Evolutionary conservation across 2,113 vertebrate genomes (phyloP).

Genomic region (Mesoclemmys tuberculata): DNA sequence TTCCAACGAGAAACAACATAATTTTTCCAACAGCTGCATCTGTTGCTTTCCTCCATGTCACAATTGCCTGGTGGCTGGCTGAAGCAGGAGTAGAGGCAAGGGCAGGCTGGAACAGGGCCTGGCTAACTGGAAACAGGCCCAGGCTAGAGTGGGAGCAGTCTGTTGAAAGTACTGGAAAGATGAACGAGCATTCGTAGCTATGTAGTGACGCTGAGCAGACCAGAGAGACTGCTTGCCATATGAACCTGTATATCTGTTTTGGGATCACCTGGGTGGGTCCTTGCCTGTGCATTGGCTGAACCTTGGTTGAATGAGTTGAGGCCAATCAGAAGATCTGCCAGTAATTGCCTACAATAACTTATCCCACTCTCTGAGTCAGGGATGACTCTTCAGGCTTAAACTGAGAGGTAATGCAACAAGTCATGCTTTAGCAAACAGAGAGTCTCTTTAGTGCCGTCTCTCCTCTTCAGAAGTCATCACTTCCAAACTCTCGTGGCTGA

Average conservation of each 20-base stretch:
- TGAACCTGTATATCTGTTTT: neutral
- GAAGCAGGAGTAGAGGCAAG: neutral
- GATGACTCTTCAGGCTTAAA: neutral
- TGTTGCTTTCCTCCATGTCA: neutral
- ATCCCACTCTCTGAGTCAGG: neutral
- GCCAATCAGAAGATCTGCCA: neutral
- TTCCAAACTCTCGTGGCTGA: neutral
- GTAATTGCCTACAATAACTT: neutral
- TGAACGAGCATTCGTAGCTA: neutral
- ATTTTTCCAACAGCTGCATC: neutral
- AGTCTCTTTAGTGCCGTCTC: neutral
- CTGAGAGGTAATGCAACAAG: neutral
- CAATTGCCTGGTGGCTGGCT: neutral
- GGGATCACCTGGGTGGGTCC: neutral
- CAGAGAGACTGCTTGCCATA: neutral
- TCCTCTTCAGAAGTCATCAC: neutral
- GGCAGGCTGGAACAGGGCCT: neutral
- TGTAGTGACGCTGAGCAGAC: neutral
- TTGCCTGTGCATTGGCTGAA: neutral
- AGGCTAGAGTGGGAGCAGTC: neutral
- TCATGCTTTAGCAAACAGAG: neutral
- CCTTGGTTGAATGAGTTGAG: neutral
- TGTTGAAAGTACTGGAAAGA: neutral
- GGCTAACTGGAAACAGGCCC: neutral
- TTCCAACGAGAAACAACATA: neutral